These are phyloP conservation scores for Sesamia nonagrioides DNA, from an alignment of 1,140 invertebrate species.

Conservation along the genomic window DNA sequence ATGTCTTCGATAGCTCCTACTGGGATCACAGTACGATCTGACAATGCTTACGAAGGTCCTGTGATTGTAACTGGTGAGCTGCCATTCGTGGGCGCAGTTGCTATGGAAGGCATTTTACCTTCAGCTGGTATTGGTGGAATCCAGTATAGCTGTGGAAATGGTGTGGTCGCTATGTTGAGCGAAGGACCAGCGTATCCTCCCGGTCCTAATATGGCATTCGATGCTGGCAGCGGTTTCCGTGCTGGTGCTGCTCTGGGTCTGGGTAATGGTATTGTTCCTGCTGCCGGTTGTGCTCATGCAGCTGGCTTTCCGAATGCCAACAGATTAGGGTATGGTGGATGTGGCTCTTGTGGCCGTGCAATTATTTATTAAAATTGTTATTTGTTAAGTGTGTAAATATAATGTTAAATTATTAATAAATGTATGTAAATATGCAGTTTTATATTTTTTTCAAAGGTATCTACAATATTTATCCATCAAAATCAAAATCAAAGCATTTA, in stretches of 20 bases:
- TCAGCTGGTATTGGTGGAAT: slow-evolving; percentile 31
- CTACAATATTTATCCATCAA: no score
- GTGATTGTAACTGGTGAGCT: slow-evolving; percentile 18
- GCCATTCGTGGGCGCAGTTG: slow-evolving; percentile 15
- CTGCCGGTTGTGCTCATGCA: not conserved
- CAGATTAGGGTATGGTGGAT: not conserved
- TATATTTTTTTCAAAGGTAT: no score
- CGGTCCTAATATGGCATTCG: no score
- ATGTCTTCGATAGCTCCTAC: slow-evolving; percentile 23
- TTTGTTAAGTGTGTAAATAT: no score
- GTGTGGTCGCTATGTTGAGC: slow-evolving; percentile 25
- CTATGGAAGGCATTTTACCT: slow-evolving; percentile 16
- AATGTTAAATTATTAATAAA: not conserved
- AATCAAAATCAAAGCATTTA: no score
- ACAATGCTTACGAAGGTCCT: slow-evolving; percentile 16
- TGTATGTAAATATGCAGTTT: no score
- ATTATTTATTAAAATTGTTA: no score
- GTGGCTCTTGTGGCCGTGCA: no score
- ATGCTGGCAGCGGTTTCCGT: no score
- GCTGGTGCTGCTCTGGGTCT: no score
- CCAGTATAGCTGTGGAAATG: slow-evolving; percentile 41
- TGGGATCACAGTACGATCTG: slow-evolving; percentile 28
- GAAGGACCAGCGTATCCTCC: no score
- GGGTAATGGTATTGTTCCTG: no score
- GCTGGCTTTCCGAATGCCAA: not conserved